Conservation (phyloP, 2,113 vertebrate genomes). For the Sinocyclocheilus rhinocerous region DNA sequence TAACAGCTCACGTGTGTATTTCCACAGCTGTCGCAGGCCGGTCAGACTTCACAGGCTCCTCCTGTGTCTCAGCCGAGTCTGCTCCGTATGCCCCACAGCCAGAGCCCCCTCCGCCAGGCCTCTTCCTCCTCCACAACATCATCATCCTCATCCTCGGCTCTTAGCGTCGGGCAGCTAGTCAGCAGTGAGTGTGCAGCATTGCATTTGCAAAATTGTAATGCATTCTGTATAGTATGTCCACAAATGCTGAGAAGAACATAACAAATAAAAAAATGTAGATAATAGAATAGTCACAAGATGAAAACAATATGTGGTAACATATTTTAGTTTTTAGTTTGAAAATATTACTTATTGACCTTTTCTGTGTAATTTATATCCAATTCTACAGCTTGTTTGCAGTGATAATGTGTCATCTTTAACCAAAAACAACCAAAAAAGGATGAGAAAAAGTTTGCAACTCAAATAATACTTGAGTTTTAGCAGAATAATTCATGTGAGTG, state of each 20-base stretch:
- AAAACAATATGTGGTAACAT: background rate
- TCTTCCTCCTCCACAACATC: constrained; percentile 92
- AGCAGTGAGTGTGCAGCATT: constrained; percentile 92
- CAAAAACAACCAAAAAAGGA: background rate
- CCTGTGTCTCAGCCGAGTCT: constrained; percentile 87
- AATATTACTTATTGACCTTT: background rate
- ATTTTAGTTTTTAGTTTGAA: background rate
- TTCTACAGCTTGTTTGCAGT: background rate
- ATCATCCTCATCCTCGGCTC: constrained; percentile 94
- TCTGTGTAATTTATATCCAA: background rate
- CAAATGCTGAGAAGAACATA: background rate
- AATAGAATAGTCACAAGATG: background rate
- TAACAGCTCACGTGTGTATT: constrained; percentile 14
- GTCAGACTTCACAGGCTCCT: constrained; percentile 86
- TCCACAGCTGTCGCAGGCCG: constrained; percentile 85
- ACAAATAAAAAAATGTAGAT: background rate
- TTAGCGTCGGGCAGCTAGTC: constrained; percentile 98
- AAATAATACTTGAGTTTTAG: background rate
- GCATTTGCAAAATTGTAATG: background rate
- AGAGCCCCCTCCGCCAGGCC: constrained; percentile 90
- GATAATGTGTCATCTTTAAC: background rate
- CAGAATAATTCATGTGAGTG: background rate
- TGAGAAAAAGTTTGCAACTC: background rate
- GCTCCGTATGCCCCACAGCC: constrained; percentile 94
- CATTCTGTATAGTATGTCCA: background rate